phyloP scores from a whole-genome alignment of 2,888 invertebrate species.

The Eupsilia transversa region DNA sequence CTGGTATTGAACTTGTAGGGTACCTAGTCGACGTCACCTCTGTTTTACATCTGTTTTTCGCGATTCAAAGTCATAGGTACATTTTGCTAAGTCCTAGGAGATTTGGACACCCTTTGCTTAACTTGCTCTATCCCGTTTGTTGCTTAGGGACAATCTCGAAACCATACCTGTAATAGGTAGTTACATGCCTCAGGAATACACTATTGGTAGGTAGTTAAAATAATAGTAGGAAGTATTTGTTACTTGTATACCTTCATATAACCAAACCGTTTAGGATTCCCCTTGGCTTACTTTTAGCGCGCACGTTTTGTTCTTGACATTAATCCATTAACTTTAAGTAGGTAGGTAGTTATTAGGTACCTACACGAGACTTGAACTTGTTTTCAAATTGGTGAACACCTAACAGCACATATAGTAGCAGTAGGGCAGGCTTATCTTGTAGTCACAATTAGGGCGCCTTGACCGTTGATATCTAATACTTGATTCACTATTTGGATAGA shows the following conservation, averaged over 20 bases:
- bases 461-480: slow-evolving; percentile 27
- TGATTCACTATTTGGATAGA: slow-evolving; percentile 32
- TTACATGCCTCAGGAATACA: neutral
- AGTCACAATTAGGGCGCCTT: slow-evolving; percentile 27
- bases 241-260: neutral
- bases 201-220: neutral
- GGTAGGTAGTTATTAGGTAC: neutral
- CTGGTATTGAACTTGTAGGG: neutral
- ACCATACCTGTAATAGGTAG: neutral
- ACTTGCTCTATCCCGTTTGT: too few relatives aligned
- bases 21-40: neutral
- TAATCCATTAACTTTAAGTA: slow-evolving; percentile 8
- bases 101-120: neutral
- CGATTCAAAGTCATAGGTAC: neutral
- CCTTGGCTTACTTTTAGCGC: slow-evolving; percentile 45
- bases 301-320: slow-evolving; percentile 42
- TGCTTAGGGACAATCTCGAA: neutral
- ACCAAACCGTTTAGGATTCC: slow-evolving; percentile 4
- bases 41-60: neutral
- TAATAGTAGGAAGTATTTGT: neutral
- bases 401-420: neutral
- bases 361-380: slow-evolving; percentile 33
- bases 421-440: slow-evolving; percentile 25
- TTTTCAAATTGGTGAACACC: slow-evolving; percentile 8
- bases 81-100: neutral